Evolutionary conservation across 2,113 vertebrate genomes (phyloP).

Genomic region (Sylvia atricapilla): DNA sequence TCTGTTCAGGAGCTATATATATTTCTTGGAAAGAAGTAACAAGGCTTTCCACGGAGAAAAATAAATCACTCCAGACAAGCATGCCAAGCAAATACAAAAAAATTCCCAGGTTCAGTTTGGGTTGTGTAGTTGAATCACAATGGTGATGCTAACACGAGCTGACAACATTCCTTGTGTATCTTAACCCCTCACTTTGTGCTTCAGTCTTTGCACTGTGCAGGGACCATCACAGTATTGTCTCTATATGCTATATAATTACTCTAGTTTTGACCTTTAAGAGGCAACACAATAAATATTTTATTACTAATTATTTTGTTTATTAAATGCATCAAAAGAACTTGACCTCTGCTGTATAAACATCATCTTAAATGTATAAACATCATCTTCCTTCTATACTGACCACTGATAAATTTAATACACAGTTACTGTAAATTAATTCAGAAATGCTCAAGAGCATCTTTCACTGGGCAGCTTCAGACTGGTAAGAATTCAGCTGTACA

Average conservation of each 20-base stretch:
- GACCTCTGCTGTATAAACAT: background rate
- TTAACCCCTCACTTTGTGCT: background rate
- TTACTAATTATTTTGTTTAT: background rate
- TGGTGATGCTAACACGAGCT: background rate
- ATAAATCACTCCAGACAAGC: background rate
- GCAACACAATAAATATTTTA: background rate
- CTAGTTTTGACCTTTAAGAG: background rate
- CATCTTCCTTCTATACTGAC: background rate
- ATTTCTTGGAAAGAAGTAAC: background rate
- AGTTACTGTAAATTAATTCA: background rate
- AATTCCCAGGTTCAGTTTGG: background rate
- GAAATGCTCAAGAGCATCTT: background rate
- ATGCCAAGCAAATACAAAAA: background rate
- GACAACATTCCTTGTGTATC: background rate
- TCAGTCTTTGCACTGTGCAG: background rate
- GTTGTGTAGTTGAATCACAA: background rate
- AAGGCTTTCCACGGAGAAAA: background rate
- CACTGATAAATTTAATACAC: background rate
- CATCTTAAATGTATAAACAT: background rate
- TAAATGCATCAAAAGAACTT: background rate
- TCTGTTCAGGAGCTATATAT: background rate
- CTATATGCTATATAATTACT: background rate
- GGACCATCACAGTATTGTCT: background rate
- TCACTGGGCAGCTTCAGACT: background rate
- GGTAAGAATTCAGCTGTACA: background rate